Conservation (phyloP, 2,113 vertebrate species). For the Glaucomys volans region DNA sequence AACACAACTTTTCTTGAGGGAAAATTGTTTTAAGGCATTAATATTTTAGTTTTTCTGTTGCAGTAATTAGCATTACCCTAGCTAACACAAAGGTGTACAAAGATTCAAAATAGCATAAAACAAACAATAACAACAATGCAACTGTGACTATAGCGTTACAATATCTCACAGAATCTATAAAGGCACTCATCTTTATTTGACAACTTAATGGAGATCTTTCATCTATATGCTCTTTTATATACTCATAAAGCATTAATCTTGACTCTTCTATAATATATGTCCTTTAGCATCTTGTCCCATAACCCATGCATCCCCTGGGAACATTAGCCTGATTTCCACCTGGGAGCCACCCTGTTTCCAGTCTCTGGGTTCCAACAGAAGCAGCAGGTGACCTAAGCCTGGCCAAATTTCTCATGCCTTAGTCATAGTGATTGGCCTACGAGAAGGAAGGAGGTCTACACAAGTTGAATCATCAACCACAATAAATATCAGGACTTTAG, state of each 20-base stretch:
- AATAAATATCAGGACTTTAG: not conserved
- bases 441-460: not conserved
- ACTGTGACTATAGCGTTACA: not conserved
- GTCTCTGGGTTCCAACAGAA: not conserved
- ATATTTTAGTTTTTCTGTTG: not conserved
- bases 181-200: not conserved
- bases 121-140: not conserved
- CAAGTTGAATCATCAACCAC: not conserved
- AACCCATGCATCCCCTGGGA: not conserved
- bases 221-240: not conserved
- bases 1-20: not conserved
- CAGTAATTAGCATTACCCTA: not conserved
- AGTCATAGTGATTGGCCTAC: not conserved
- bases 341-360: not conserved
- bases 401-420: not conserved
- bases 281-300: not conserved
- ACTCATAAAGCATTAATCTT: not conserved
- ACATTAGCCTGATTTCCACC: not conserved
- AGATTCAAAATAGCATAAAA: not conserved
- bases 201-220: not conserved
- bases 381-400: not conserved
- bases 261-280: not conserved
- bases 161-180: not conserved
- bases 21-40: not conserved
- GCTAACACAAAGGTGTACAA: slow-evolving; percentile 12